Conservation (phyloP, 2,888 invertebrate species). For the Dromius quadrimaculatus region DNA sequence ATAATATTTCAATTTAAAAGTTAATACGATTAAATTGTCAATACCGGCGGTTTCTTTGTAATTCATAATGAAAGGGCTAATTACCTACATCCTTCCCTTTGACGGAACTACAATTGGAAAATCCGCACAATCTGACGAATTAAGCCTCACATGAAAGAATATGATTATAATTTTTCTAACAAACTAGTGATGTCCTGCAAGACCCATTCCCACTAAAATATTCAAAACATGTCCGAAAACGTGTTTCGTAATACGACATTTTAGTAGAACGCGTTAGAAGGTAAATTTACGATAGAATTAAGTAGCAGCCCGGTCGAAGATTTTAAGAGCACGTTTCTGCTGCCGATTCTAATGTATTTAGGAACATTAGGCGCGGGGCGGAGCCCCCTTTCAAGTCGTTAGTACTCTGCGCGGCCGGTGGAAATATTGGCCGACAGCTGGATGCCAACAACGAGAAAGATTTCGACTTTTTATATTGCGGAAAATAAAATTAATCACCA, state of each 20-base stretch:
- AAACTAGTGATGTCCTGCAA: no score
- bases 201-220: slow-evolving; percentile 44
- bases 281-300: slow-evolving; percentile 50
- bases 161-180: no score
- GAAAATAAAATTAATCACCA: no score
- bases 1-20: no score
- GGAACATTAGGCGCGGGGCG: slow-evolving; percentile 48
- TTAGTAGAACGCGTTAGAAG: slow-evolving; percentile 47
- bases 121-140: no score
- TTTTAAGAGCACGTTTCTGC: slow-evolving; percentile 29
- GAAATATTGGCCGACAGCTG: slow-evolving; percentile 48
- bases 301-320: slow-evolving; percentile 19
- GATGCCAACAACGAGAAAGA: slow-evolving; percentile 38
- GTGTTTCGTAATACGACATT: slow-evolving; percentile 50
- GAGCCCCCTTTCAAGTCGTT: slow-evolving; percentile 9
- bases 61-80: no score
- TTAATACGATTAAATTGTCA: no score
- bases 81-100: no score
- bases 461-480: slow-evolving; percentile 38
- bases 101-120: no score
- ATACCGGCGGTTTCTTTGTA: no score
- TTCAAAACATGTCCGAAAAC: slow-evolving; percentile 48
- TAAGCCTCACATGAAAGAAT: no score
- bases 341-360: slow-evolving; percentile 49
- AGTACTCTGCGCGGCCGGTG: slow-evolving; percentile 40